Conservation (phyloP, 2,888 invertebrate species). For the Drosophila algonquin region DNA sequence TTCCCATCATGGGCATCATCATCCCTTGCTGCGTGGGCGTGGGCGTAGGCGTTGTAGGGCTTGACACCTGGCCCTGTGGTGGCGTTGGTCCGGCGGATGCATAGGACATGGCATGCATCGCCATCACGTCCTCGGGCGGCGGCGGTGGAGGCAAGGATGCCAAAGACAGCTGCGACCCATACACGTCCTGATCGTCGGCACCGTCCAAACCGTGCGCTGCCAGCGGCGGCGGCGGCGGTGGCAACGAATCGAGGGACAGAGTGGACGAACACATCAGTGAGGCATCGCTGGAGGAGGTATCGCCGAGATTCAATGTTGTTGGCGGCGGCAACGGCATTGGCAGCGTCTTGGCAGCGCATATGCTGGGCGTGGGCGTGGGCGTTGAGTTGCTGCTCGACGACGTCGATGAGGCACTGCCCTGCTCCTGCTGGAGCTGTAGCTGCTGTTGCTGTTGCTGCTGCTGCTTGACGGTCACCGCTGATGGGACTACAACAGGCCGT, state of each 20-base stretch:
- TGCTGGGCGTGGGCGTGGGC: constrained; percentile 83
- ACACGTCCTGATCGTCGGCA: constrained; percentile 80
- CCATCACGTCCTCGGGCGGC: constrained; percentile 79
- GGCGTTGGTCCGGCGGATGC: constrained; percentile 41
- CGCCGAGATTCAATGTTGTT: constrained; percentile 19
- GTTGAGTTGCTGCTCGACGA: constrained; percentile 83
- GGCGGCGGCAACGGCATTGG: constrained; percentile 27
- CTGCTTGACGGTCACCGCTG: constrained; percentile 39
- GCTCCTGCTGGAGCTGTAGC: constrained; percentile 13
- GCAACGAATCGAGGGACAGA: constrained; percentile 91
- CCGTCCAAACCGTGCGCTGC: constrained; percentile 71
- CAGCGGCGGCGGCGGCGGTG: constrained; percentile 90
- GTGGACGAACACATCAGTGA: constrained; percentile 89
- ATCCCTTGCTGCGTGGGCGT: constrained; percentile 29
- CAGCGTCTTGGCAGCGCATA: constrained; percentile 76
- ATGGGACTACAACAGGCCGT: constrained; percentile 62
- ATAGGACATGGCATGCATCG: constrained; percentile 39
- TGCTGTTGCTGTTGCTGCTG: constrained; percentile 20
- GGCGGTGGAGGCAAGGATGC: constrained; percentile 91
- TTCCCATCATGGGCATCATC: constrained; percentile 24
- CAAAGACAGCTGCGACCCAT: constrained; percentile 89
- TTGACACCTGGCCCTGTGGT: background rate
- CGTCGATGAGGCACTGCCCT: constrained; percentile 74
- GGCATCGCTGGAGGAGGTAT: constrained; percentile 32
- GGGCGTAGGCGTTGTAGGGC: constrained; percentile 52